phyloP scores from a whole-genome alignment of 2,888 invertebrate species.

The Keiferia lycopersicella region DNA sequence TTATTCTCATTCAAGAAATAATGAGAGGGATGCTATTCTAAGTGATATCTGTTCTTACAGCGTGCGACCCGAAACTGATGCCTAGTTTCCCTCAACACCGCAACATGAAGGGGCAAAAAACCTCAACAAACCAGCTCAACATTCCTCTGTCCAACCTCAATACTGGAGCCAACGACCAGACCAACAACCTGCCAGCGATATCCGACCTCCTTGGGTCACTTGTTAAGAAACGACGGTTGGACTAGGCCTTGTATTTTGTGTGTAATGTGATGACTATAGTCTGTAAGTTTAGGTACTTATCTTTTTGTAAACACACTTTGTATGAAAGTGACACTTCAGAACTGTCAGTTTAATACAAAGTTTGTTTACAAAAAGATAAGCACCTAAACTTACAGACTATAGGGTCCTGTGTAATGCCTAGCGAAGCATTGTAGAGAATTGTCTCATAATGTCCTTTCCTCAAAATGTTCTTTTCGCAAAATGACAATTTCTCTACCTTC shows the following conservation, averaged over 20 bases:
- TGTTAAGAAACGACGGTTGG: conserved; percentile 89
- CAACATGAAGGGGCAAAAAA: conserved; percentile 85
- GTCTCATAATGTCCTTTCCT: not conserved
- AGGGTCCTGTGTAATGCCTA: not conserved
- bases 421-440: not conserved
- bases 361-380: too few relatives aligned
- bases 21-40: too few relatives aligned
- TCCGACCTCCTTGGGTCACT: conserved; percentile 91
- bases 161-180: conserved; percentile 85
- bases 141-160: conserved; percentile 74
- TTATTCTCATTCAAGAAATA: too few relatives aligned
- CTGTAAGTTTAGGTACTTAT: too few relatives aligned
- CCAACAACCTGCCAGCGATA: conserved; percentile 89
- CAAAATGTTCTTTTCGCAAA: too few relatives aligned
- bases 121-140: conserved; percentile 64
- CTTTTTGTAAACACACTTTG: too few relatives aligned
- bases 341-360: too few relatives aligned
- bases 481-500: too few relatives aligned
- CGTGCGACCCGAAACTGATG: conserved; percentile 98
- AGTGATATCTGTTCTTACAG: conserved; percentile 83
- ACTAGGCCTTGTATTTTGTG: conserved; percentile 63
- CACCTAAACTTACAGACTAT: too few relatives aligned
- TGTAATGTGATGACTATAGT: not conserved
- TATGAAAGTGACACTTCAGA: too few relatives aligned
- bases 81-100: conserved; percentile 98